A percentile compares a stretch with the other conserved stretches of the same genome.
phyloP scores from a whole-genome alignment of 1,140 invertebrate species.

The Heliothis virescens region DNA sequence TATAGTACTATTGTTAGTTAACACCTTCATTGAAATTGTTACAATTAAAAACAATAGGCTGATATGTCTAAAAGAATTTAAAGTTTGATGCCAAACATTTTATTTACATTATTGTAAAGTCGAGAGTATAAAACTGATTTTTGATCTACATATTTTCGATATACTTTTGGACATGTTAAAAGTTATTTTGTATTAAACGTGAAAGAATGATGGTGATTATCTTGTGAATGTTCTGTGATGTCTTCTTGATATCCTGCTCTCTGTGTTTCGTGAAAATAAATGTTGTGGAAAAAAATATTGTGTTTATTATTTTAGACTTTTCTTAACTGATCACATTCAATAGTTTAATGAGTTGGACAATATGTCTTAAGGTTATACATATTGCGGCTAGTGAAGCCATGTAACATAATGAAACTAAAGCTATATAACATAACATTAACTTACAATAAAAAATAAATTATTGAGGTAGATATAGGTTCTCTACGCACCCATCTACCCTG shows the following conservation, averaged over 20 bases:
- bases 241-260: neutral
- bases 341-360: no score
- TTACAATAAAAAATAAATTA: no score
- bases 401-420: no score
- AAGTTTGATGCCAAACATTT: slow-evolving; percentile 11
- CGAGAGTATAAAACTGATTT: slow-evolving; percentile 2
- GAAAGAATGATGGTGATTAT: neutral
- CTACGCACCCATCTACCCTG: no score
- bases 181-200: slow-evolving; percentile 18
- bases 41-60: neutral
- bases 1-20: neutral
- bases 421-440: no score
- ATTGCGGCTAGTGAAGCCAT: no score
- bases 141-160: slow-evolving; percentile 29
- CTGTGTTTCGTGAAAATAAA: neutral
- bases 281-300: neutral
- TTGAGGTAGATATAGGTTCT: no score
- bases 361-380: no score
- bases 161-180: neutral
- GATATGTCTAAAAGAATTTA: neutral
- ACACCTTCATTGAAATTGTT: neutral
- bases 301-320: neutral
- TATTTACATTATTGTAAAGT: neutral
- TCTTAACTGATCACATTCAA: no score
- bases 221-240: neutral